These are phyloP conservation scores for Spinus olivaceus DNA, from an alignment of 2,797 vertebrate genomes.

Conservation along the genomic window DNA sequence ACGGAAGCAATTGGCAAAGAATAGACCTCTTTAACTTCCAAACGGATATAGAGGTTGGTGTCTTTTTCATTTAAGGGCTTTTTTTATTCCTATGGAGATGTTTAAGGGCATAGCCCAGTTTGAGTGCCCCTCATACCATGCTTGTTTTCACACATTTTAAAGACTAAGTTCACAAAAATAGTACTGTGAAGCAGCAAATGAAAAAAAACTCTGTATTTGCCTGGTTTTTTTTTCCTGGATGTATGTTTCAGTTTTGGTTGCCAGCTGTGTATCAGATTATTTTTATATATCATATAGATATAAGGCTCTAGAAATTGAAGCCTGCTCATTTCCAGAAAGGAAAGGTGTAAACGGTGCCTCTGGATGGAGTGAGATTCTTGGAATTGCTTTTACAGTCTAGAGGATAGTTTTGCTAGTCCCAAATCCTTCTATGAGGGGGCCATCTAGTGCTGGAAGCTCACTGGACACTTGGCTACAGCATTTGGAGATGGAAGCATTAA, in stretches of 20 bases:
- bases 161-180: not conserved
- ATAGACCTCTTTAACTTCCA: slow-evolving; percentile 98
- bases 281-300: not conserved
- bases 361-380: not conserved
- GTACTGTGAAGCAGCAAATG: not conserved
- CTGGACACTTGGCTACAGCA: not conserved
- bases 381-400: not conserved
- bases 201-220: not conserved
- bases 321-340: not conserved
- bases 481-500: not conserved
- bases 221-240: not conserved
- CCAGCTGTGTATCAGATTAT: not conserved
- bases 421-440: not conserved
- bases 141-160: not conserved
- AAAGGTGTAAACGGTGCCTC: not conserved
- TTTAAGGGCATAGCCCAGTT: not conserved
- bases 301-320: not conserved
- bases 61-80: not conserved
- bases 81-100: not conserved
- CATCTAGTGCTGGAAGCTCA: slow-evolving; percentile 29
- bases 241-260: not conserved
- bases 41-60: slow-evolving; percentile 92
- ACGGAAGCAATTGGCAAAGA: slow-evolving; percentile 98
- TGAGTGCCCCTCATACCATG: not conserved
- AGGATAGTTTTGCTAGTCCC: not conserved